Percentiles rank a stretch among this genome's conserved stretches.
Conservation (phyloP, 2,888 invertebrate genomes). For the Pseudococcus viburni region DNA sequence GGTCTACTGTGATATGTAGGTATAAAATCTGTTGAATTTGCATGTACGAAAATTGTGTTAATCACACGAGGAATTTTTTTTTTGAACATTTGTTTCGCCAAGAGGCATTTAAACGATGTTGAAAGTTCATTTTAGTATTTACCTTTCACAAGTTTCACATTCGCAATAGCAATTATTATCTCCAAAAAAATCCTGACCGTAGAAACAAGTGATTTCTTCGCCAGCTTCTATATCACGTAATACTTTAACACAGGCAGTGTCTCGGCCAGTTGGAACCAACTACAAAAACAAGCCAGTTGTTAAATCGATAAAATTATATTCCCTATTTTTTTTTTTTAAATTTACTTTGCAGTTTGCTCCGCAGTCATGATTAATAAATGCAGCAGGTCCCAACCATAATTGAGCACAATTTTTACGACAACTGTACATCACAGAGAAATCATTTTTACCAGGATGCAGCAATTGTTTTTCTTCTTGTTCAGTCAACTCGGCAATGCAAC, state of each 20-base stretch:
- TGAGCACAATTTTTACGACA: slow-evolving; percentile 99
- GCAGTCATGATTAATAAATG: slow-evolving; percentile 99
- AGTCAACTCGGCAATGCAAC: slow-evolving; percentile 96
- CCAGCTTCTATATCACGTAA: slow-evolving; percentile 94
- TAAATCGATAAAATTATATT: not conserved
- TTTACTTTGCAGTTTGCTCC: slow-evolving; percentile 90
- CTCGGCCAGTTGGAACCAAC: slow-evolving; percentile 97
- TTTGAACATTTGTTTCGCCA: too few relatives aligned
- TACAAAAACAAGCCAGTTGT: slow-evolving; percentile 70
- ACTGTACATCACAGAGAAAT: slow-evolving; percentile 99
- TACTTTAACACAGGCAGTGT: slow-evolving; percentile 97
- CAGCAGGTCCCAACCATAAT: slow-evolving; percentile 98
- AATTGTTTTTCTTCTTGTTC: slow-evolving; percentile 93
- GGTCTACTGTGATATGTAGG: too few relatives aligned
- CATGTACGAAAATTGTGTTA: too few relatives aligned
- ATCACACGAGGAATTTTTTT: too few relatives aligned
- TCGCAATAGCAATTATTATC: slow-evolving; percentile 97
- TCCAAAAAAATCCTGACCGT: slow-evolving; percentile 99
- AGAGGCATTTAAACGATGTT: too few relatives aligned
- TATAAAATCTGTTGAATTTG: too few relatives aligned
- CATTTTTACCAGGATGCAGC: slow-evolving; percentile 95
- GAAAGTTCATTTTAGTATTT: not conserved
- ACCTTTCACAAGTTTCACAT: slow-evolving; percentile 95
- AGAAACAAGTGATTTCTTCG: slow-evolving; percentile 98
- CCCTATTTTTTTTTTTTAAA: slow-evolving; percentile 66